phyloP scores from a whole-genome alignment of 2,113 vertebrate genomes.

The Corythornis vintsioides region DNA sequence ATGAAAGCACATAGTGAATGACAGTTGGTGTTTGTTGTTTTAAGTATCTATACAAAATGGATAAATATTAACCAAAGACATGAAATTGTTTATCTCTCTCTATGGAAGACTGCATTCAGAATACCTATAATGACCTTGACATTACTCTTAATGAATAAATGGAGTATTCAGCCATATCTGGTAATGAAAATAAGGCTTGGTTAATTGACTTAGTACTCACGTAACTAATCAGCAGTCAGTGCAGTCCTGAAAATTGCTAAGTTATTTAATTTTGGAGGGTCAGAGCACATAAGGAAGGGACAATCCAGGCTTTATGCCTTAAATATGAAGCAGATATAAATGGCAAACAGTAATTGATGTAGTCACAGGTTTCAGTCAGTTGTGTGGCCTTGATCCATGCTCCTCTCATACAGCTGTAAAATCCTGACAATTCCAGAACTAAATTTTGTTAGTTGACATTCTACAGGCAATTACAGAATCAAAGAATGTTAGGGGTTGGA shows the following conservation, averaged over 20 bases:
- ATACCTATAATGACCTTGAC: not conserved
- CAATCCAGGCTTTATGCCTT: not conserved
- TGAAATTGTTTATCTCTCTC: not conserved
- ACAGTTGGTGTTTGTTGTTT: not conserved
- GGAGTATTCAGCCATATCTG: slow-evolving; percentile 77
- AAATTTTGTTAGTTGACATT: not conserved
- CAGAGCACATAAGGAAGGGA: not conserved
- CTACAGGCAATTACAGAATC: not conserved
- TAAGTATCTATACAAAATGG: not conserved
- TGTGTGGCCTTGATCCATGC: rapidly evolving
- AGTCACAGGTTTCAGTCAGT: not conserved
- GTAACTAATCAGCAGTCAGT: slow-evolving; percentile 79
- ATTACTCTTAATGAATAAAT: slow-evolving; percentile 79
- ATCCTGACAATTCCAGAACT: not conserved
- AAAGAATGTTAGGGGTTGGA: too few relatives aligned
- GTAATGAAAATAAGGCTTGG: slow-evolving; percentile 79
- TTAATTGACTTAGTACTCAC: slow-evolving; percentile 76
- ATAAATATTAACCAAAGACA: not conserved
- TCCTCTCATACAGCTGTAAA: not conserved
- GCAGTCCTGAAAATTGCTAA: slow-evolving; percentile 78
- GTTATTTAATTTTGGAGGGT: slow-evolving; percentile 78
- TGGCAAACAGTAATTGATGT: not conserved
- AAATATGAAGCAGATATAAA: not conserved
- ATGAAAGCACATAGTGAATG: not conserved
- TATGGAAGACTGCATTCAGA: not conserved